These are phyloP conservation scores for Ganaspis brasiliensis DNA, from an alignment of 2,888 invertebrate species.

Conservation along the genomic window DNA sequence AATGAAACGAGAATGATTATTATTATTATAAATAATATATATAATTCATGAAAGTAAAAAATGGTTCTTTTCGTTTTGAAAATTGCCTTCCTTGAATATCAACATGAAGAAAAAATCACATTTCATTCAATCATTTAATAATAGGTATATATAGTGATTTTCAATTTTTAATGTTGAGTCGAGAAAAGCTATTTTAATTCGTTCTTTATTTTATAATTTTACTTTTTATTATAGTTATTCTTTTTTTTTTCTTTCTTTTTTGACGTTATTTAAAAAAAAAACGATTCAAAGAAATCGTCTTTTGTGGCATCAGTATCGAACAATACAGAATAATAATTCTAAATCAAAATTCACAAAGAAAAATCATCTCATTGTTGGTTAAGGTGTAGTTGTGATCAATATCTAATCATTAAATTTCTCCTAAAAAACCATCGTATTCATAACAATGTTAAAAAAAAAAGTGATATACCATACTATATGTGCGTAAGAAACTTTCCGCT, in stretches of 20 bases:
- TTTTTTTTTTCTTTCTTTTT: too few species aligned
- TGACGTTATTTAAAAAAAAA: too few species aligned
- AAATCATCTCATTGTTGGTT: conserved; percentile 1
- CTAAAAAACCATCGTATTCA: conserved; percentile 6
- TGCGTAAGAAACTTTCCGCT: conserved; percentile 52
- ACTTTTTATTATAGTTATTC: too few species aligned
- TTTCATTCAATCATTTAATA: not conserved
- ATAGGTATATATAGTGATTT: conserved; percentile 8
- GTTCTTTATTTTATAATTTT: conserved; percentile 37
- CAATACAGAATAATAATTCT: conserved; percentile 3
- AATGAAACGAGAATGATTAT: conserved; percentile 73
- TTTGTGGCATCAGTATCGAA: not conserved
- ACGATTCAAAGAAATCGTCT: too few species aligned
- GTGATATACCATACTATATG: conserved; percentile 1
- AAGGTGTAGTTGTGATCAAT: not conserved
- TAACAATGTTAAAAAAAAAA: not conserved
- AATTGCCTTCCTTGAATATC: conserved; percentile 63
- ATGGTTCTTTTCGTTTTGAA: conserved; percentile 69
- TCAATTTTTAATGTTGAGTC: too few species aligned
- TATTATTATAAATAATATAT: conserved; percentile 77
- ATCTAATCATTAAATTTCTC: not conserved
- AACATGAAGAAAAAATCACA: not conserved
- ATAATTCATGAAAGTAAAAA: conserved; percentile 72
- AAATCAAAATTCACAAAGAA: not conserved
- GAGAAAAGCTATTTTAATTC: conserved; percentile 29